Evolutionary conservation across 1,140 invertebrate genomes (phyloP).

Genomic region (Saccostrea glomerata): DNA sequence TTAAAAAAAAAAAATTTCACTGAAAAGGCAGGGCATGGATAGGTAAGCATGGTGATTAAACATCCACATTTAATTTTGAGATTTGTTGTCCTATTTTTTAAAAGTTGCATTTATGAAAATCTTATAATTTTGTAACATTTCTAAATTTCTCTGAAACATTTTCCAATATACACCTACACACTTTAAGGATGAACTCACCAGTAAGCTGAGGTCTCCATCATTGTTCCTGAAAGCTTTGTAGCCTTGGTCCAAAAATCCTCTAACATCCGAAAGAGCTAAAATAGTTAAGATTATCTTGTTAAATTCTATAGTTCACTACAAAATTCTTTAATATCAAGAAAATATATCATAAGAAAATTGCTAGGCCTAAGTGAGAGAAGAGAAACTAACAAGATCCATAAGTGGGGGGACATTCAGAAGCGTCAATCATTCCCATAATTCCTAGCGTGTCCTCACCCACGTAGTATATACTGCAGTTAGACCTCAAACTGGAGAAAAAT

Average conservation of each 20-base stretch:
- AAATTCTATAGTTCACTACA: neutral
- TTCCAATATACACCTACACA: too few species aligned
- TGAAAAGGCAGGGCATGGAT: too few species aligned
- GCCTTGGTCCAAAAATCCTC: slow-evolving; percentile 70
- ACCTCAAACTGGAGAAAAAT: slow-evolving; percentile 65
- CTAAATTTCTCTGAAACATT: too few species aligned
- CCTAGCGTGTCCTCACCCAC: slow-evolving; percentile 67
- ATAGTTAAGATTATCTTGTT: neutral
- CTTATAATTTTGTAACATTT: too few species aligned
- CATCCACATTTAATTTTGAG: too few species aligned
- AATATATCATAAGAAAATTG: neutral
- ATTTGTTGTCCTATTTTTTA: too few species aligned
- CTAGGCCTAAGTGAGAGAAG: neutral
- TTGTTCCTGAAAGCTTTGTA: slow-evolving; percentile 65
- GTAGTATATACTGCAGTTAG: slow-evolving; percentile 72
- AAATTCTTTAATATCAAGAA: neutral
- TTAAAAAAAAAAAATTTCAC: too few species aligned
- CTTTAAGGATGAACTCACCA: slow-evolving; percentile 58
- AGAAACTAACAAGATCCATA: slow-evolving; percentile 74
- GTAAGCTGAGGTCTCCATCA: slow-evolving; percentile 68
- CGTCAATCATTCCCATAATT: slow-evolving; percentile 77
- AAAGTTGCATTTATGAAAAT: too few species aligned
- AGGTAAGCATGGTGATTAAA: too few species aligned
- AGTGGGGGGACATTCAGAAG: slow-evolving; percentile 78
- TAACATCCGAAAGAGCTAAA: slow-evolving; percentile 71